phyloP scores from a whole-genome alignment of 2,797 vertebrate species.

The Salmo trutta region DNA sequence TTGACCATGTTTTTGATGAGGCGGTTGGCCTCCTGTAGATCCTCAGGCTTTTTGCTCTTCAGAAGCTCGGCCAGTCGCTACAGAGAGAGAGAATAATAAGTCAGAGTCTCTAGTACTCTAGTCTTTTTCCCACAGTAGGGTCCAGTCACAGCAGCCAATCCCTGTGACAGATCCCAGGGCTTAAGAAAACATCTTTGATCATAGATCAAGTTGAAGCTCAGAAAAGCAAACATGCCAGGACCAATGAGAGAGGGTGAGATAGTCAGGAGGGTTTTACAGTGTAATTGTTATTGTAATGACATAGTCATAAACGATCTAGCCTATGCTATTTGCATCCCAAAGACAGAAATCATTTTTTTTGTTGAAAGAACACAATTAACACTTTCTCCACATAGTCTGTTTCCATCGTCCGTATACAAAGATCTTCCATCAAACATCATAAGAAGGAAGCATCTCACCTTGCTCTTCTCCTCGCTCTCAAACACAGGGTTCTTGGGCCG shows the following conservation, averaged over 20 bases:
- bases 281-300: no score
- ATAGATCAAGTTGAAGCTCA: conserved; percentile 25
- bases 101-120: background rate
- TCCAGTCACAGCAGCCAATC: conserved; percentile 6
- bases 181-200: conserved; percentile 34
- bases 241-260: background rate
- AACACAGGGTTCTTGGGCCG: conserved; percentile 91
- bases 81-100: conserved; percentile 25
- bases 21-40: conserved; percentile 93
- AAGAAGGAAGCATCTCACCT: conserved; percentile 68
- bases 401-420: background rate
- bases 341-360: background rate
- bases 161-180: conserved; percentile 10
- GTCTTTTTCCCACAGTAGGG: conserved; percentile 31
- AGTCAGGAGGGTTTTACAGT: no score
- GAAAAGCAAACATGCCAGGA: conserved; percentile 29
- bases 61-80: conserved; percentile 89
- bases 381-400: background rate
- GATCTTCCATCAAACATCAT: background rate
- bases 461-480: conserved; percentile 93
- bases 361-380: no score
- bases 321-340: background rate
- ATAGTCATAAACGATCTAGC: no score
- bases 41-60: conserved; percentile 95
- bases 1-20: conserved; percentile 98